These are phyloP conservation scores for Gadus macrocephalus DNA, from an alignment of 2,113 vertebrate species.

Conservation along the genomic window DNA sequence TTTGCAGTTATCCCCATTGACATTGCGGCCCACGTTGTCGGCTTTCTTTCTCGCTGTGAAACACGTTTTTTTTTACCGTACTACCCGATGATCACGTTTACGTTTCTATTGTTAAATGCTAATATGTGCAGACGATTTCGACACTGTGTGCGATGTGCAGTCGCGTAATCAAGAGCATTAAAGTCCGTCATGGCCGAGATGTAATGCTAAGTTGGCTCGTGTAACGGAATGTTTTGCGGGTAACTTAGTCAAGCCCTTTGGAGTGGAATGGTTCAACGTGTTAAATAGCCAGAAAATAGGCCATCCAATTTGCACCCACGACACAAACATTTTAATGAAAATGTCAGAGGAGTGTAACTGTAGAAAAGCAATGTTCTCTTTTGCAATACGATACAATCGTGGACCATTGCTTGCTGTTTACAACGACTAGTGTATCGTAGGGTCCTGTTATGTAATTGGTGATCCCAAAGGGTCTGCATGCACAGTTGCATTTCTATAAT, in stretches of 20 bases:
- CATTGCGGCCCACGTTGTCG: slow-evolving; percentile 10
- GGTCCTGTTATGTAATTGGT: slow-evolving; percentile 62
- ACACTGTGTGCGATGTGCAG: background rate
- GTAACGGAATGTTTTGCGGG: slow-evolving; percentile 38
- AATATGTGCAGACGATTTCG: slow-evolving; percentile 30
- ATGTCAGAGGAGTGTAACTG: background rate
- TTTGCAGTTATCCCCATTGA: background rate
- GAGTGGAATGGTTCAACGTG: no score
- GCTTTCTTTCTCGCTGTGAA: slow-evolving; percentile 30
- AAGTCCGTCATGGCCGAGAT: slow-evolving; percentile 10
- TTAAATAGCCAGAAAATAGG: no score
- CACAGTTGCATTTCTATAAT: slow-evolving; percentile 17
- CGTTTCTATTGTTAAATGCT: slow-evolving; percentile 18
- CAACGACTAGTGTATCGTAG: slow-evolving; percentile 37
- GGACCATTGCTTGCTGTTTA: slow-evolving; percentile 31
- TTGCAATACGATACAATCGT: slow-evolving; percentile 20
- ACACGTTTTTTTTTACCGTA: slow-evolving; percentile 1
- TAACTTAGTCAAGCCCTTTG: slow-evolving; percentile 16
- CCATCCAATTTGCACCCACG: no score
- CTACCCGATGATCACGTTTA: slow-evolving; percentile 24
- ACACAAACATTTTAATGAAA: no score
- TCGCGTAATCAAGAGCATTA: background rate
- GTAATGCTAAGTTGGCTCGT: slow-evolving; percentile 33
- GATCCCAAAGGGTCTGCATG: no score
- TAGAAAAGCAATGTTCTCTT: slow-evolving; percentile 4